These are phyloP conservation scores for Boulengeromyrus knoepffleri DNA, from an alignment of 2,113 vertebrate species.

Conservation along the genomic window DNA sequence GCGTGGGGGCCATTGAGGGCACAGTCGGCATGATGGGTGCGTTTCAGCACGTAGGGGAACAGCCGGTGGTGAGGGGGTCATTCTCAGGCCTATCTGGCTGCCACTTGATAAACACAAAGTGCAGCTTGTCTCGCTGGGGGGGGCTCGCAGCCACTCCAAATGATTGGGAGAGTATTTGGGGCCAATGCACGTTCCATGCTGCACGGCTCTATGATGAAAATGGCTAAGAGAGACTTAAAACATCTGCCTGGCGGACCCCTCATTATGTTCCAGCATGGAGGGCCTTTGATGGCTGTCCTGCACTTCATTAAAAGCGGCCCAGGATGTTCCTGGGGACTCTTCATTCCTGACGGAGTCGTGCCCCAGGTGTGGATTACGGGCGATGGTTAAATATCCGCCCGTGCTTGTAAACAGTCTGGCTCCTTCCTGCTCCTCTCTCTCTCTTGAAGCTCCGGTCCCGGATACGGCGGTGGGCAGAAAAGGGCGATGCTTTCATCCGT, in stretches of 20 bases:
- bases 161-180: background rate
- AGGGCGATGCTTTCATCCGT: background rate
- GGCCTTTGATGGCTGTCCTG: slow-evolving; percentile 46
- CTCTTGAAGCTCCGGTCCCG: slow-evolving; percentile 29
- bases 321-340: slow-evolving; percentile 42
- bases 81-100: background rate
- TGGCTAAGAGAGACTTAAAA: slow-evolving; percentile 34
- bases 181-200: slow-evolving; percentile 31
- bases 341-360: slow-evolving; percentile 9
- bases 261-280: slow-evolving; percentile 27
- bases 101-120: background rate
- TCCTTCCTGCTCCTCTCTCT: slow-evolving; percentile 15
- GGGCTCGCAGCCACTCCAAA: background rate
- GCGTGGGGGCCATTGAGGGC: background rate
- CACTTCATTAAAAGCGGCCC: slow-evolving; percentile 51
- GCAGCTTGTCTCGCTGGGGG: background rate
- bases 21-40: background rate
- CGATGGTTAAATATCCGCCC: background rate
- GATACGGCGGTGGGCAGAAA: slow-evolving; percentile 22
- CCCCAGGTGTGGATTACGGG: slow-evolving; percentile 17
- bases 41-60: background rate
- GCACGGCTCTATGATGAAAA: slow-evolving; percentile 37
- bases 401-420: slow-evolving; percentile 19
- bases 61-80: background rate
- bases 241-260: slow-evolving; percentile 31